Conservation (phyloP, 2,113 vertebrate genomes). For the Hemibagrus wyckioides region DNA sequence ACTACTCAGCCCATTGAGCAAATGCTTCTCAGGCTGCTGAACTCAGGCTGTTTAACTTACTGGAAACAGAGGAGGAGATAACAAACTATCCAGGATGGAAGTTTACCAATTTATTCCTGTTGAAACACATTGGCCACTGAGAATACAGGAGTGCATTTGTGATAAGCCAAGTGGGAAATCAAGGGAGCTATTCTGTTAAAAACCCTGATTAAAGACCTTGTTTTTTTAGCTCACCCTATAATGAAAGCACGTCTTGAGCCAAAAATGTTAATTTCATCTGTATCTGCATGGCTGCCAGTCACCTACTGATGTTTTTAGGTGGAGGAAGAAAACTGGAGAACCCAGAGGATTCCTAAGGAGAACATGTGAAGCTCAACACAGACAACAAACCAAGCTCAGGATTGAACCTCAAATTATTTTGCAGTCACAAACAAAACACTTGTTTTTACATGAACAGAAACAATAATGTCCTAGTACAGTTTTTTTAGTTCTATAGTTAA, state of each 20-base stretch:
- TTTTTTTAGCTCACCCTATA: slow-evolving; percentile 11
- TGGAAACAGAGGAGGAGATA: slow-evolving; percentile 8
- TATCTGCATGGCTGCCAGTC: slow-evolving; percentile 40
- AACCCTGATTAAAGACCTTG: slow-evolving; percentile 33
- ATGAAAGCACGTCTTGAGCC: neutral
- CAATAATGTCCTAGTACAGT: too few relatives aligned
- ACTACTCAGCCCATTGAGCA: too few relatives aligned
- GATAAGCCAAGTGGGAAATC: slow-evolving; percentile 29
- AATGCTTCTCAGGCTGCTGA: neutral
- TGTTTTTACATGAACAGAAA: too few relatives aligned
- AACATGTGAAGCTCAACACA: too few relatives aligned
- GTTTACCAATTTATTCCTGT: slow-evolving; percentile 43
- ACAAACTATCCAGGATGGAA: slow-evolving; percentile 4
- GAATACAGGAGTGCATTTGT: slow-evolving; percentile 13
- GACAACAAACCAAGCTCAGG: too few relatives aligned
- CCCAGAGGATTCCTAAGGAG: too few relatives aligned
- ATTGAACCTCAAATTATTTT: too few relatives aligned
- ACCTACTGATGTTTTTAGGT: too few relatives aligned
- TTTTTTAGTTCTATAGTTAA: too few relatives aligned
- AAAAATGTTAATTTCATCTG: slow-evolving; percentile 13
- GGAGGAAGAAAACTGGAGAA: too few relatives aligned
- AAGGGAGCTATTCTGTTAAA: slow-evolving; percentile 12
- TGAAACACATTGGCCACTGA: slow-evolving; percentile 24
- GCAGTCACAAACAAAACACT: too few relatives aligned
- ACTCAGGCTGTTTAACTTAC: slow-evolving; percentile 15